Evolutionary conservation across 1,140 invertebrate species (phyloP), one percentile per base, ranked within the genome.

Genomic region (Drosophila paulistorum): DNA sequence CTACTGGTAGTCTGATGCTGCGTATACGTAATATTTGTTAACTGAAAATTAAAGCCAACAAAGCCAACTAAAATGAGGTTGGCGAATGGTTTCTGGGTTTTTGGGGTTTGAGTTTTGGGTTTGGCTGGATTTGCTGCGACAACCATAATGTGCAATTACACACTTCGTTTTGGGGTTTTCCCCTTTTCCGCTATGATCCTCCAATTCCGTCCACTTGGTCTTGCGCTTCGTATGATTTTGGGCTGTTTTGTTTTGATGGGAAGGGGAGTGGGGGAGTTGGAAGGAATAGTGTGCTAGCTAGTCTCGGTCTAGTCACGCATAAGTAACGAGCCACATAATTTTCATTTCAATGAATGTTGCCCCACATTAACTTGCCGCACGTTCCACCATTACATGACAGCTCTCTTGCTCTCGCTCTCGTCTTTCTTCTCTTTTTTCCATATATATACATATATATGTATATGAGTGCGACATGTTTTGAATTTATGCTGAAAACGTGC

Each of bases 1-100:
- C 14, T 69, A 41, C 48, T 59, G 59, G 35, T 48, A 17, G 7
- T 48, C 6, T 48, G 54, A 14, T 64, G 39, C 11, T 42, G 76
- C 72, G 77, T 83, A 76, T 82, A 71, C 75, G 75, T 76, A 39
- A 76, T 83, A 79, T 83, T 76, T 83, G 80, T 83, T 83, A 83
- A 83, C 72, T 79, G 65, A 39, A 83, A 78, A 70, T 83, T 57
- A 84, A 82, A 82, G 67, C 79, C 64, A 80, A 74, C 69, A 73
- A 77, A 63, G 68, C 58, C 62, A 71, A 70, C 62, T 68, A 66
- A 73, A 74, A 63, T 74, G 70, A 62, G 61, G 59, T 55, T 30
- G 65, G 51, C 55, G 59, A 45, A 74, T 73, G 62, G 70, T 66
- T 74, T 37, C 70, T 30, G 30, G 30, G 30, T 30, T 6, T 7